Conservation (phyloP, 2,888 invertebrate species). For the Sinohyriopsis cumingii region DNA sequence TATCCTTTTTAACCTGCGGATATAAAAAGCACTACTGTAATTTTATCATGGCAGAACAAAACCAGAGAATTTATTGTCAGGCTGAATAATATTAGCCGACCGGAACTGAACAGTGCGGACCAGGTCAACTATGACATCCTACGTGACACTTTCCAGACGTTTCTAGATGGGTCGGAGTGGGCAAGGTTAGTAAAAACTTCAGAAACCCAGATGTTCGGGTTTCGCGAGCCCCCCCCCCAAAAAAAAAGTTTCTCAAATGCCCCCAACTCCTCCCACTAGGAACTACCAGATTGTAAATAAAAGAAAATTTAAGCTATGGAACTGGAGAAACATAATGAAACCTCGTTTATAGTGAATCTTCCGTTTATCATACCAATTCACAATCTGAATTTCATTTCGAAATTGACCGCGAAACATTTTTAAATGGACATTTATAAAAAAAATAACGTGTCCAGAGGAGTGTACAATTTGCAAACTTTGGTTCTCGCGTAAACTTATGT, state of each 20-base stretch:
- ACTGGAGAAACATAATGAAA: neutral
- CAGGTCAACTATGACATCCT: conserved; percentile 38
- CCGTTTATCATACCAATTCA: too few relatives aligned
- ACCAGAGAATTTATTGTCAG: conserved; percentile 18
- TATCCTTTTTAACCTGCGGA: neutral
- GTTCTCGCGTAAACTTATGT: too few relatives aligned
- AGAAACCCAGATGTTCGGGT: too few relatives aligned
- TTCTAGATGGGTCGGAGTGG: conserved; percentile 38
- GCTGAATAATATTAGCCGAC: conserved; percentile 11
- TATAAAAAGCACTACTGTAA: neutral
- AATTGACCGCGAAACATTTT: too few relatives aligned
- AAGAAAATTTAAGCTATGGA: neutral
- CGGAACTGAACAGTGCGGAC: conserved; percentile 11
- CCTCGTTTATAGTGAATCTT: neutral
- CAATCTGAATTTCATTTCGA: too few relatives aligned
- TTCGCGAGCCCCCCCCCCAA: neutral
- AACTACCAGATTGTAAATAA: neutral
- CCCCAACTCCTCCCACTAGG: neutral
- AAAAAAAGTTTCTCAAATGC: fast-evolving
- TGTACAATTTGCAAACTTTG: too few relatives aligned
- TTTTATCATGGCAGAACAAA: conserved; percentile 20
- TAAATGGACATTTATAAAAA: too few relatives aligned
- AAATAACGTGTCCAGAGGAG: too few relatives aligned
- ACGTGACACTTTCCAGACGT: conserved; percentile 37
- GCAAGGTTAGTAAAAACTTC: conserved; percentile 25